Evolutionary conservation across 2,797 vertebrate genomes (phyloP).

Genomic region (Taeniopygia guttata): DNA sequence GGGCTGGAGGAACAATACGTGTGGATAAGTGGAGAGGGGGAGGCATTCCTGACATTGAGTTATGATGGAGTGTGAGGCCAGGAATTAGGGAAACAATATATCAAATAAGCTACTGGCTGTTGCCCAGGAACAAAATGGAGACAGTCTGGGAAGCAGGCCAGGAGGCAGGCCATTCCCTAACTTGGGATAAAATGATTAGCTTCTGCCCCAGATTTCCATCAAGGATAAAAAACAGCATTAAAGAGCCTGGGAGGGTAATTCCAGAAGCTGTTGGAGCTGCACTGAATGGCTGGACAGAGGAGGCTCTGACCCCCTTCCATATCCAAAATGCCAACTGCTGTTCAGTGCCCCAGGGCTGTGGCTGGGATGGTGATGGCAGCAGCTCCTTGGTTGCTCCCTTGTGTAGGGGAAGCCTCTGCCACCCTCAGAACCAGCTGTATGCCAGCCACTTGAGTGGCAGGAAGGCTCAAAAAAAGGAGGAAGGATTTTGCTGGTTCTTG

Average conservation of each 20-base stretch:
- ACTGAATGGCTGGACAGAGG: background rate
- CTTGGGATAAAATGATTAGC: conserved; percentile 44
- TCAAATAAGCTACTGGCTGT: conserved; percentile 47
- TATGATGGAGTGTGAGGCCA: background rate
- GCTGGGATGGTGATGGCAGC: background rate
- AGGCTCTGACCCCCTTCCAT: background rate
- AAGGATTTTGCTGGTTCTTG: background rate
- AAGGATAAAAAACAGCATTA: conserved; percentile 1
- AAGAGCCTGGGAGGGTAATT: background rate
- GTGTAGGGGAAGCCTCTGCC: background rate
- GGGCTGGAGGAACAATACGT: background rate
- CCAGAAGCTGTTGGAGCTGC: background rate
- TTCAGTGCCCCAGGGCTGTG: background rate
- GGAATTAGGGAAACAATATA: conserved; percentile 56
- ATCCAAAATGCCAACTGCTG: background rate
- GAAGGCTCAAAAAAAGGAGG: background rate
- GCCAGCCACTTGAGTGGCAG: accelerated
- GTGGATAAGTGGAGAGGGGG: background rate
- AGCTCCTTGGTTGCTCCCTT: background rate
- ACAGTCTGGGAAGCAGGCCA: conserved; percentile 43
- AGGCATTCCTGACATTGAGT: background rate
- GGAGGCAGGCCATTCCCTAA: background rate
- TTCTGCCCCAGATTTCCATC: conserved; percentile 49
- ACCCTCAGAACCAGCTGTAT: background rate
- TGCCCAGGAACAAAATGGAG: conserved; percentile 61